Percentiles rank a stretch among this genome's conserved stretches.
Evolutionary conservation across 2,113 vertebrate species (phyloP).

Genomic region (Corythornis madagascariensis): DNA sequence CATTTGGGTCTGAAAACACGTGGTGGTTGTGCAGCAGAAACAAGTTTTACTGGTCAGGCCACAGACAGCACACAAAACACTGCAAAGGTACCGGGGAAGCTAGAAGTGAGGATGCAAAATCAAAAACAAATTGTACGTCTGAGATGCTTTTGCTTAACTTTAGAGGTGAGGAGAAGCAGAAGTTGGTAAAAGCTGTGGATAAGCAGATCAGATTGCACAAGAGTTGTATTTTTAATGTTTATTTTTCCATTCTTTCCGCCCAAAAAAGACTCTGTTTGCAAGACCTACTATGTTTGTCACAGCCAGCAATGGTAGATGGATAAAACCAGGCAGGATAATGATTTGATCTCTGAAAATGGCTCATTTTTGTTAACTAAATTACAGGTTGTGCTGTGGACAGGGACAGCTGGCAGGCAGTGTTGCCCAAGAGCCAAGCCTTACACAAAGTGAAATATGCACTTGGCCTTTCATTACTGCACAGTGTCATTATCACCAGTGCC

Average conservation of each 20-base stretch:
- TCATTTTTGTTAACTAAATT: constrained; percentile 80
- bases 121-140: background rate
- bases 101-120: background rate
- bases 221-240: background rate
- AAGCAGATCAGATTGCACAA: background rate
- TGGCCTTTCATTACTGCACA: constrained; percentile 53
- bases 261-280: background rate
- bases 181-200: background rate
- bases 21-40: background rate
- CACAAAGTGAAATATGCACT: constrained; percentile 47
- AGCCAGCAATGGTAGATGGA: constrained; percentile 40
- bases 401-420: constrained; percentile 53
- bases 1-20: background rate
- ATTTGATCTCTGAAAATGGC: constrained; percentile 63
- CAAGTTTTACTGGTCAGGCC: background rate
- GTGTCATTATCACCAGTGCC: constrained; percentile 52
- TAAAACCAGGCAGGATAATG: constrained; percentile 48
- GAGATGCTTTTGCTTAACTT: background rate
- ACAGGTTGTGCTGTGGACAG: constrained; percentile 60
- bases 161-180: background rate
- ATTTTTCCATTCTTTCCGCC: background rate
- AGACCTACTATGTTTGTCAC: constrained; percentile 15
- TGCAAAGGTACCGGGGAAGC: background rate
- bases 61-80: background rate
- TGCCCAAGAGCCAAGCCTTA: constrained; percentile 16